Base-by-base conservation (phyloP, 2,888 invertebrate genomes). In the Onthophagus sagittarius region DNA sequence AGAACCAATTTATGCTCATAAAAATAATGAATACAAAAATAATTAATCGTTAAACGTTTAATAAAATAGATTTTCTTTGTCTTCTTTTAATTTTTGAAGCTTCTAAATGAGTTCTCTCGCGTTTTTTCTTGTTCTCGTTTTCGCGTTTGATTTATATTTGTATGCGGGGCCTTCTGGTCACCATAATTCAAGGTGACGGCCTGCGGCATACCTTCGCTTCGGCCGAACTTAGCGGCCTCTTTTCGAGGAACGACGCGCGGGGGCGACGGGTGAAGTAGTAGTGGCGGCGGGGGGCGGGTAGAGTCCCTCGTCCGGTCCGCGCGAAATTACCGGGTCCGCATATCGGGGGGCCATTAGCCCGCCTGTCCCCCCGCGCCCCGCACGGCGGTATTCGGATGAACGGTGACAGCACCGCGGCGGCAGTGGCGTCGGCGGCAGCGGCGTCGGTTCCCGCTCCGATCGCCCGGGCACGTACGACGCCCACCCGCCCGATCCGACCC, bases 381-480 rank as follows among this genome's bases (percentile, higher is more conserved):
- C 69, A 67, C 14, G 32, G 73, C 74, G 73, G 65, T 65, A 69
- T 71, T 73, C 75, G 71, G 76, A 72, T 72, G 76, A 74, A 74
- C 76, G 76, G 72, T 72, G 75, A 73, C 71, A 71, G 73, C 64
- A 72, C 70, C 75, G 75, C 75, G 76, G 75, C 76, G 74, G 75
- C 75, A 76, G 76, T 77, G 72, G 74, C 75, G 75, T 75, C 73
- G 73, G 71, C 71, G 69, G 72, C 73, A 74, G 78, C 80, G 80
- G 80, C 75, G 77, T 77, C 79, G 78, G 80, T 79, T 79, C 80
- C 79, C 80, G 80, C 79, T 79, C 79, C 78, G 74, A 75, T 76
- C 75, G 74, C 77, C 76, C 76, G 75, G 74, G 76, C 78, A 53
- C 39, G 39, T 53, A 53, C 39, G 39, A 53, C 39, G 39, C 39